These are phyloP conservation scores for Agrypnus murinus DNA, from an alignment of 2,888 invertebrate species.

Conservation along the genomic window DNA sequence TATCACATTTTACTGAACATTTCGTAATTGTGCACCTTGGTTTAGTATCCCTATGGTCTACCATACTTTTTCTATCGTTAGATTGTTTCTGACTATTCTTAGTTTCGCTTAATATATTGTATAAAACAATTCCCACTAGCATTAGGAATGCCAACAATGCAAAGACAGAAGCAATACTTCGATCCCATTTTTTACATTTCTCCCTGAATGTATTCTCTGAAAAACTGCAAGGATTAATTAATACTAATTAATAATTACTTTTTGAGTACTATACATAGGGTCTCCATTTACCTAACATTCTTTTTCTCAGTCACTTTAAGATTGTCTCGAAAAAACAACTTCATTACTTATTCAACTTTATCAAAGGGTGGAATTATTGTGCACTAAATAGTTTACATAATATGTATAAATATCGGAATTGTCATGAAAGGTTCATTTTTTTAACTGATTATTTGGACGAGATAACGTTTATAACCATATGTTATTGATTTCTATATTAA, in stretches of 20 bases:
- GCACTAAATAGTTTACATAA: conserved; percentile 13
- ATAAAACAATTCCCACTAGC: conserved; percentile 21
- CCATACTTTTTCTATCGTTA: too few relatives aligned
- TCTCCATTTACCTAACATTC: too few relatives aligned
- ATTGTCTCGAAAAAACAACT: background rate
- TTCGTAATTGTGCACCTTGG: too few relatives aligned
- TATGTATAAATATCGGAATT: conserved; percentile 2
- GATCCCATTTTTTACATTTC: conserved; percentile 30
- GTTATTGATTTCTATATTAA: conserved; percentile 8
- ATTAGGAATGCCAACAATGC: conserved; percentile 17
- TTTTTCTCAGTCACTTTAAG: background rate
- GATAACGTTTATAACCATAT: conserved; percentile 10
- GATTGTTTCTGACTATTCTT: too few relatives aligned
- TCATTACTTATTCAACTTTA: background rate
- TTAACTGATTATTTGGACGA: conserved; percentile 15
- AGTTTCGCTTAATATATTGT: background rate
- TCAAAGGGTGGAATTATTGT: background rate
- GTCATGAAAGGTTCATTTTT: background rate
- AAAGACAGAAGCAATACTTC: conserved; percentile 18
- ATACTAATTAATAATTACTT: too few relatives aligned
- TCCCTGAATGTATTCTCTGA: background rate
- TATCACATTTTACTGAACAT: too few relatives aligned
- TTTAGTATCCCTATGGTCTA: too few relatives aligned
- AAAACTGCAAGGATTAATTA: too few relatives aligned
- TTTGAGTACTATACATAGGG: too few relatives aligned